Conservation (phyloP, 1,140 invertebrate genomes). For the Micrasema longulum region DNA sequence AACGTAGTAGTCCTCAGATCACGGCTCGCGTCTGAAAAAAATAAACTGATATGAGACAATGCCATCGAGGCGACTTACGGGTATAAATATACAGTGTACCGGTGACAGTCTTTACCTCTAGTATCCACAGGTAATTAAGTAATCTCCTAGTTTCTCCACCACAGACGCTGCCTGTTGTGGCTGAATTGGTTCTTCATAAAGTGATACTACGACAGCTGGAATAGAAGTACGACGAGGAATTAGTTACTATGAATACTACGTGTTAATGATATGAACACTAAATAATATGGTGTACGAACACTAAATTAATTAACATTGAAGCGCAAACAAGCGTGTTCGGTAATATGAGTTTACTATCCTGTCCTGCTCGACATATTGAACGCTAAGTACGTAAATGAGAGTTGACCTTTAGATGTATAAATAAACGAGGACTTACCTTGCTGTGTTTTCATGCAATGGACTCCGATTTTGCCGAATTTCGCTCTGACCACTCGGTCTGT, state of each 20-base stretch:
- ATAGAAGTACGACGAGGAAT: conserved; percentile 62
- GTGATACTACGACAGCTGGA: conserved; percentile 88
- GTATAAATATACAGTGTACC: no score
- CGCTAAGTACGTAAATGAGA: no score
- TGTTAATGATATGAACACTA: no score
- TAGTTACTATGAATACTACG: conserved; percentile 6
- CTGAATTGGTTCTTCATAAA: conserved; percentile 94
- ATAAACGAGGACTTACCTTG: conserved; percentile 74
- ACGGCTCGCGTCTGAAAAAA: conserved; percentile 62
- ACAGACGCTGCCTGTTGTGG: conserved; percentile 94
- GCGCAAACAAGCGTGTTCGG: no score
- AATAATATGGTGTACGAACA: no score
- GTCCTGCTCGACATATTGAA: no score
- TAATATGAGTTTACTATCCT: no score
- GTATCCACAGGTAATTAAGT: conserved; percentile 94
- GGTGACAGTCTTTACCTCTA: conserved; percentile 69
- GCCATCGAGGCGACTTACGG: background rate
- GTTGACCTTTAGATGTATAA: no score
- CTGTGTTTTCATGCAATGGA: conserved; percentile 94
- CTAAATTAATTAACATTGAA: no score
- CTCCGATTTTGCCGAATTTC: conserved; percentile 90
- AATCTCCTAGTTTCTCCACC: conserved; percentile 95
- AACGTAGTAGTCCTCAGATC: conserved; percentile 68
- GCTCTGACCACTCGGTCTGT: conserved; percentile 91
- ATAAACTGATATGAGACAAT: background rate